These are phyloP conservation scores for Steatocranus sp. DNA, from an alignment of 2,797 vertebrate species.

Conservation along the genomic window DNA sequence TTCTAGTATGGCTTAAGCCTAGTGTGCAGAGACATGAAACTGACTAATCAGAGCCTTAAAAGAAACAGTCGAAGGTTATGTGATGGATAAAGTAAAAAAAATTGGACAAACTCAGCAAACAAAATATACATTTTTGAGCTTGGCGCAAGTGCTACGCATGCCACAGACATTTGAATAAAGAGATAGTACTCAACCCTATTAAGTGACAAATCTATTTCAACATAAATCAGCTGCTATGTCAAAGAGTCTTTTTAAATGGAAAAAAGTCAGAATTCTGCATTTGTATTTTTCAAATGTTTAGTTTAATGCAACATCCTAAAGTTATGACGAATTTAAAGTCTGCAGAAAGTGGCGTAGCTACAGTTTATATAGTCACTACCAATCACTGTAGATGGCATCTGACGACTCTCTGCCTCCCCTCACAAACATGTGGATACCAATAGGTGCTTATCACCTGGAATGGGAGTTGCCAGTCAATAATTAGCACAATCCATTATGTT, in stretches of 20 bases:
- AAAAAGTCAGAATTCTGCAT: background rate
- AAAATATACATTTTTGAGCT: background rate
- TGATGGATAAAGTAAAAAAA: background rate
- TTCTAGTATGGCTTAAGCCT: constrained; percentile 14
- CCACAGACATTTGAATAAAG: background rate
- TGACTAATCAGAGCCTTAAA: constrained; percentile 6
- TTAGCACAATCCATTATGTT: constrained; percentile 47
- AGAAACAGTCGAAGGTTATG: background rate
- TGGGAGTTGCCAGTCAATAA: constrained; percentile 25
- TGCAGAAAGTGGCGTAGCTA: background rate
- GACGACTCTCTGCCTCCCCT: background rate
- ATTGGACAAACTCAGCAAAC: background rate
- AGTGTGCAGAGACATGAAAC: constrained; percentile 5
- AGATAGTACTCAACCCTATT: background rate
- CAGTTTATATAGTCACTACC: background rate
- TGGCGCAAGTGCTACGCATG: background rate
- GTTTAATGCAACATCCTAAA: background rate
- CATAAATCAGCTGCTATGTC: background rate
- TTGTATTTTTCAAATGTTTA: background rate
- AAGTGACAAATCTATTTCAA: background rate
- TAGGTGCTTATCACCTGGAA: constrained; percentile 17
- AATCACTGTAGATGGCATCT: background rate
- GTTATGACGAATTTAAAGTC: background rate
- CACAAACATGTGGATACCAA: background rate
- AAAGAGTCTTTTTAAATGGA: background rate